These are phyloP conservation scores for Porites divaricata DNA, from an alignment of 92 coral and sea anemone species.

Conservation along the genomic window DNA sequence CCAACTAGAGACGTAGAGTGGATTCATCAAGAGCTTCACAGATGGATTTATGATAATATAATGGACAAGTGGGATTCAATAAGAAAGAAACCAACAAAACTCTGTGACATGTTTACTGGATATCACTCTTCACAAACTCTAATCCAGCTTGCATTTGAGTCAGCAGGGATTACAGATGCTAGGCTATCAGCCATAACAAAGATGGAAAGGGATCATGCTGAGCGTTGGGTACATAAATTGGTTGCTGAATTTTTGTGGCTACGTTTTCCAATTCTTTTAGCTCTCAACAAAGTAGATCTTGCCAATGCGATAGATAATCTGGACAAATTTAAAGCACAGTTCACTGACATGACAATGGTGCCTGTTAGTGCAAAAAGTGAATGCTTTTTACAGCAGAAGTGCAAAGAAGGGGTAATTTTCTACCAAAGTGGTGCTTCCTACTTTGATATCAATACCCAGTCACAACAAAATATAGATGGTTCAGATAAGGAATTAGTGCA, in stretches of 20 bases:
- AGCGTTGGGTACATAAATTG: slow-evolving; percentile 59
- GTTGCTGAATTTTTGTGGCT: slow-evolving; percentile 68
- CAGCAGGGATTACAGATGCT: slow-evolving; percentile 75
- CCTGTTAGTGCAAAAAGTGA: slow-evolving; percentile 81
- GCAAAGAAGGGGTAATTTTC: slow-evolving; percentile 46
- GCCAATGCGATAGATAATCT: slow-evolving; percentile 64
- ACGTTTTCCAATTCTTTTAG: slow-evolving; percentile 84
- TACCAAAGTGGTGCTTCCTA: slow-evolving; percentile 72
- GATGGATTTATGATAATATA: slow-evolving; percentile 83
- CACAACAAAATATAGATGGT: neutral
- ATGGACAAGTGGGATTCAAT: slow-evolving; percentile 84
- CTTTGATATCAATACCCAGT: slow-evolving; percentile 20
- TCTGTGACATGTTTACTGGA: slow-evolving; percentile 79
- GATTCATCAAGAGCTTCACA: slow-evolving; percentile 80
- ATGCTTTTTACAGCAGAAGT: slow-evolving; percentile 69
- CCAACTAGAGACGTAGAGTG: slow-evolving; percentile 82
- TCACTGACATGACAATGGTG: slow-evolving; percentile 55
- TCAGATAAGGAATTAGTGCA: slow-evolving; percentile 4
- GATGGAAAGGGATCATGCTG: slow-evolving; percentile 52
- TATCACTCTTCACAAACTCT: slow-evolving; percentile 72
- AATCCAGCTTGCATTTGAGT: slow-evolving; percentile 63
- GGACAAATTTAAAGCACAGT: slow-evolving; percentile 64
- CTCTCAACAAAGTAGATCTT: slow-evolving; percentile 75
- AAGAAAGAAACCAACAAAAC: slow-evolving; percentile 78
- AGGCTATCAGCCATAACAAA: slow-evolving; percentile 59